Base-by-base conservation (phyloP, 1,140 invertebrate species). In the Pachypsylla venusta region DNA sequence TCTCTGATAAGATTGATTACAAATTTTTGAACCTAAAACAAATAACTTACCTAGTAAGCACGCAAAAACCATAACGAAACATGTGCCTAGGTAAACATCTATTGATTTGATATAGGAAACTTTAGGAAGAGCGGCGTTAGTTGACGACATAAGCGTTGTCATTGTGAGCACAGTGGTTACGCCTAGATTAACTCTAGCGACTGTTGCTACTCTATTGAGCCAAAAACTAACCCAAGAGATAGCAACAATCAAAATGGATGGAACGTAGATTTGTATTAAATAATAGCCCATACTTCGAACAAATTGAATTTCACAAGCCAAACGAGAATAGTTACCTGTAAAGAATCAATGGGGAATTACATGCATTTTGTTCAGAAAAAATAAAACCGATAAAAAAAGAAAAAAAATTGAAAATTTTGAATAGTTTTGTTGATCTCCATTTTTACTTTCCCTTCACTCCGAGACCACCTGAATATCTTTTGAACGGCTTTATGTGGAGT, bases 231-330 rank as follows among this genome's bases (percentile, higher is more conserved):
- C 92, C 93, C 93, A 97, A 66, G 91, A 95, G 76, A 97, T 94
- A 75, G 94, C 92, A 73, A 97, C 93, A 75, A 97, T 96, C 71
- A 97, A 82, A 73, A 89, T 87, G 72, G 92, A 94, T 66, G 93
- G 93, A 76, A 97, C 93, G 79, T 97, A 96, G 74, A 97, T 97
- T 78, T 97, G 94, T 77, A 97, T 97, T 68, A 97, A 78, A 79
- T 97, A 97, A 80, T 97, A 97, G 68, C 93, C 93, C 86, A 97
- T 92, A 68, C 89, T 93, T 63, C 93, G 84, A 62, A 91, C 89
- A 76, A 97, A 93, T 75, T 93, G 89, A 72, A 97, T 93, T 78
- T 95, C 89, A 76, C 90, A 93, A 62, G 90, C 87, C 78, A 97
- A 77, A 68, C 93, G 82, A 67, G 93, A 96, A 76, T 96, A 97